A percentile compares a stretch with the other conserved stretches of the same genome.
These are phyloP conservation scores for Drosophila phalerata DNA, from an alignment of 2,888 invertebrate species.

Conservation along the genomic window DNA sequence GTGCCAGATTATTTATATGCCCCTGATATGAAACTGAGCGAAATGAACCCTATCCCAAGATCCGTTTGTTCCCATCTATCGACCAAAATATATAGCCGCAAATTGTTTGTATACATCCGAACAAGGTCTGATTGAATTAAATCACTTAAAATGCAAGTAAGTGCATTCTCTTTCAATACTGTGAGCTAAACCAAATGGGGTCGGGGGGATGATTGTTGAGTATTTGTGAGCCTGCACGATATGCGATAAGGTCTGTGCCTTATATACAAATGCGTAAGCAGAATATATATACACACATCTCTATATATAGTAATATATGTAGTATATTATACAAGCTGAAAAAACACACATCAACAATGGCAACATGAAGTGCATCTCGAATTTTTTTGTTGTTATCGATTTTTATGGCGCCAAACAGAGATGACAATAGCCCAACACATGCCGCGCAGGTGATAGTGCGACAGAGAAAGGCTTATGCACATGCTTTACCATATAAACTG, in stretches of 20 bases:
- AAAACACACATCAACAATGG: slow-evolving; percentile 54
- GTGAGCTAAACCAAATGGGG: slow-evolving; percentile 13
- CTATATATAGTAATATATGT: slow-evolving; percentile 19
- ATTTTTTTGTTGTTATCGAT: slow-evolving; percentile 72
- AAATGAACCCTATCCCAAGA: slow-evolving; percentile 4
- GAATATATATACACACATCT: slow-evolving; percentile 4
- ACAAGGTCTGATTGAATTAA: slow-evolving; percentile 62
- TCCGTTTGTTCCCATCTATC: slow-evolving; percentile 9
- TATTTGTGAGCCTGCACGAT: slow-evolving; percentile 26
- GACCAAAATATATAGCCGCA: slow-evolving; percentile 11
- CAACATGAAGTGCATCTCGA: slow-evolving; percentile 66
- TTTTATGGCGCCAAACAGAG: slow-evolving; percentile 45
- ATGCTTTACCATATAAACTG: slow-evolving; percentile 51
- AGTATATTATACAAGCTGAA: slow-evolving; percentile 31
- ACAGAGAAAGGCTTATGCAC: slow-evolving; percentile 9
- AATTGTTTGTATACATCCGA: slow-evolving; percentile 27
- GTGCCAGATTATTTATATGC: neutral
- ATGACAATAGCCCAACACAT: slow-evolving; percentile 17
- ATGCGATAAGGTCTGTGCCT: slow-evolving; percentile 46
- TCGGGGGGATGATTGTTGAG: slow-evolving; percentile 7
- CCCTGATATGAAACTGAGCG: neutral
- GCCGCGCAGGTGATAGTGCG: slow-evolving; percentile 23
- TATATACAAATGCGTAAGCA: slow-evolving; percentile 27
- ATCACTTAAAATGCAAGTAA: slow-evolving; percentile 61
- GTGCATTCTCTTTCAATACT: slow-evolving; percentile 46